Evolutionary conservation across 1,140 invertebrate species (phyloP).

Genomic region (Ceratitis capitata): DNA sequence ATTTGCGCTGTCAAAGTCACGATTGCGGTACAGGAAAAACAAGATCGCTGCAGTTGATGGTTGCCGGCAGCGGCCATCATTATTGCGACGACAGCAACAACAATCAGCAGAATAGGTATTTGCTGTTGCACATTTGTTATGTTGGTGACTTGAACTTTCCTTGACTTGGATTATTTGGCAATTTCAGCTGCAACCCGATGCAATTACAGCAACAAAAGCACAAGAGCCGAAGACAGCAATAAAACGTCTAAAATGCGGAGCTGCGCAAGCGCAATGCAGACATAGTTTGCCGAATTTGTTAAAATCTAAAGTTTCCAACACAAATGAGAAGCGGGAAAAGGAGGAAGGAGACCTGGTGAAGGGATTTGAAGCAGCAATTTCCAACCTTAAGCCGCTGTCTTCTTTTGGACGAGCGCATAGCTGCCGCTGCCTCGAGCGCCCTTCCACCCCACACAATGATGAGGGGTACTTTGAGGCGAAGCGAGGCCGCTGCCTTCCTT

Average conservation of each 20-base stretch:
- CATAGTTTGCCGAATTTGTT: background rate
- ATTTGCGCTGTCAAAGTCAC: slow-evolving; percentile 20
- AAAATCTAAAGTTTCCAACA: background rate
- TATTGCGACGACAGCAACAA: background rate
- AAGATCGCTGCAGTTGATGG: background rate
- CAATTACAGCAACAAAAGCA: background rate
- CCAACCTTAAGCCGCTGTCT: background rate
- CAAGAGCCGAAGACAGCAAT: too few species aligned
- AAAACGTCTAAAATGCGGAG: background rate
- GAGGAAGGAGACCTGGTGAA: background rate
- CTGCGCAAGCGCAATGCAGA: background rate
- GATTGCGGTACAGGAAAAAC: background rate
- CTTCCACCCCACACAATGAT: background rate
- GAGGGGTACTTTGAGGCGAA: background rate
- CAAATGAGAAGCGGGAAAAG: background rate
- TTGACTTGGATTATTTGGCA: background rate
- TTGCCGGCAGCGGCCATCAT: background rate
- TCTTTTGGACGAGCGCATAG: background rate
- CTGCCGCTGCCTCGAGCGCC: background rate
- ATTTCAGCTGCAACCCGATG: slow-evolving; percentile 5
- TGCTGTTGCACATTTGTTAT: background rate
- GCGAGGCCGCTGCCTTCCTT: background rate
- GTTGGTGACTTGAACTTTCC: background rate
- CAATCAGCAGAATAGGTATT: background rate
- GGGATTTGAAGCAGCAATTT: background rate